phyloP scores from a whole-genome alignment of 2,113 vertebrate genomes.

The Gobius niger region DNA sequence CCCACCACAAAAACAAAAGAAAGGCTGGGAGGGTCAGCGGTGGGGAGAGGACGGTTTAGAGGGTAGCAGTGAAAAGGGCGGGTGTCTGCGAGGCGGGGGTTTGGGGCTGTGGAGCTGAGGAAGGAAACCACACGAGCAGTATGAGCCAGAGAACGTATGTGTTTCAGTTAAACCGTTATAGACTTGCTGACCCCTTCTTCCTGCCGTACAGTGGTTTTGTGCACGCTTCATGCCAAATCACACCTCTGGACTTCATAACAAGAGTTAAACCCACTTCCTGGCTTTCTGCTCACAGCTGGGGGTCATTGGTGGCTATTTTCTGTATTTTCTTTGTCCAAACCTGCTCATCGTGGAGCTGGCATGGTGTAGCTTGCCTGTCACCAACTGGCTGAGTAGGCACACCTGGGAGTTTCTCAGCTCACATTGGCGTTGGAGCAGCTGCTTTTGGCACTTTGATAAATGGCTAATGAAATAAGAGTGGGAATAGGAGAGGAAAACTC shows the following conservation, averaged over 20 bases:
- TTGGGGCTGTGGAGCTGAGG: slow-evolving; percentile 53
- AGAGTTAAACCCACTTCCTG: slow-evolving; percentile 44
- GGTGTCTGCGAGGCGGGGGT: slow-evolving; percentile 48
- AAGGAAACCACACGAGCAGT: slow-evolving; percentile 71
- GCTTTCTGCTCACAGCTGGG: slow-evolving; percentile 26
- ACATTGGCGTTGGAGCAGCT: slow-evolving; percentile 26
- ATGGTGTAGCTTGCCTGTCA: slow-evolving; percentile 37
- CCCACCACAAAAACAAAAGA: slow-evolving; percentile 61
- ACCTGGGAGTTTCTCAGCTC: slow-evolving; percentile 52
- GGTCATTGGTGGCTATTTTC: slow-evolving; percentile 8
- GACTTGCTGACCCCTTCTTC: slow-evolving; percentile 66
- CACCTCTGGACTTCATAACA: slow-evolving; percentile 44
- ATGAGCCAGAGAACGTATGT: slow-evolving; percentile 58
- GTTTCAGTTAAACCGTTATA: slow-evolving; percentile 71
- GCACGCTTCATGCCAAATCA: slow-evolving; percentile 43
- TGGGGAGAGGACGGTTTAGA: slow-evolving; percentile 28
- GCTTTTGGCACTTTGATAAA: slow-evolving; percentile 55
- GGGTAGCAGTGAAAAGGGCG: slow-evolving; percentile 44
- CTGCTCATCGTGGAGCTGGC: slow-evolving; percentile 24
- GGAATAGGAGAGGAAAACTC: slow-evolving; percentile 37
- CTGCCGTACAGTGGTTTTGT: slow-evolving; percentile 50
- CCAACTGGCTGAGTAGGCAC: slow-evolving; percentile 51
- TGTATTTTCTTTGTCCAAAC: slow-evolving; percentile 1
- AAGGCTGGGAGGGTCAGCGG: not conserved
- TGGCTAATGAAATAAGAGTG: slow-evolving; percentile 48